Conservation (phyloP, 2,797 vertebrate genomes). For the Halcyon leucocephala region DNA sequence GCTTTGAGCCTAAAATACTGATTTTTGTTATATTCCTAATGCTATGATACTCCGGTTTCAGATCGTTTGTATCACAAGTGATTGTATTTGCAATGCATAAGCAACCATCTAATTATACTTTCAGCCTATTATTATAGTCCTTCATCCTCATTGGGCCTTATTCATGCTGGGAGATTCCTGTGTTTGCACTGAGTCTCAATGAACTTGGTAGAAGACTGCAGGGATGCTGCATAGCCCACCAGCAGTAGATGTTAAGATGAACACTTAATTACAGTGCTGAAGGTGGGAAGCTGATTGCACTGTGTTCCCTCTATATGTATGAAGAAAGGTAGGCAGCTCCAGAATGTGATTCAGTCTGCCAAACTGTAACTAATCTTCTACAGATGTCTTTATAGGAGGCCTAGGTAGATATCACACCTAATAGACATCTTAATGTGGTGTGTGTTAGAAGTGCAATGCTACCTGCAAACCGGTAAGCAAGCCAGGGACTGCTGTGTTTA, state of each 20-base stretch:
- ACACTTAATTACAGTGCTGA: background rate
- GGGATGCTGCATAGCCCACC: too few species aligned
- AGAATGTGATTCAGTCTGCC: background rate
- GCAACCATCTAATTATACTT: background rate
- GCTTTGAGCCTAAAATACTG: background rate
- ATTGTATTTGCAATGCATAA: background rate
- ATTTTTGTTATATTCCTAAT: background rate
- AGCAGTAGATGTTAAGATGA: background rate
- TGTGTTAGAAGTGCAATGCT: background rate
- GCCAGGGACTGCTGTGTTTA: background rate
- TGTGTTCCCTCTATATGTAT: background rate
- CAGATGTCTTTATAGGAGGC: background rate
- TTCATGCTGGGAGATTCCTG: background rate
- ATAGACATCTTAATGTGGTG: background rate
- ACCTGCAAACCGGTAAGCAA: background rate
- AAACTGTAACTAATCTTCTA: background rate
- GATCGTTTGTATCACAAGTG: background rate
- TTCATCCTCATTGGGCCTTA: background rate
- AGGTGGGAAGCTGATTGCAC: background rate
- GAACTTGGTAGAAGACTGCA: background rate
- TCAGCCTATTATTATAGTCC: background rate
- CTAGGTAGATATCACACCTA: background rate
- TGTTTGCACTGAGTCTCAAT: background rate
- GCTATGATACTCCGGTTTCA: background rate
- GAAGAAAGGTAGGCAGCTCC: background rate